These are phyloP conservation scores for Amorpha juglandis DNA, from an alignment of 2,888 invertebrate genomes.

Conservation along the genomic window DNA sequence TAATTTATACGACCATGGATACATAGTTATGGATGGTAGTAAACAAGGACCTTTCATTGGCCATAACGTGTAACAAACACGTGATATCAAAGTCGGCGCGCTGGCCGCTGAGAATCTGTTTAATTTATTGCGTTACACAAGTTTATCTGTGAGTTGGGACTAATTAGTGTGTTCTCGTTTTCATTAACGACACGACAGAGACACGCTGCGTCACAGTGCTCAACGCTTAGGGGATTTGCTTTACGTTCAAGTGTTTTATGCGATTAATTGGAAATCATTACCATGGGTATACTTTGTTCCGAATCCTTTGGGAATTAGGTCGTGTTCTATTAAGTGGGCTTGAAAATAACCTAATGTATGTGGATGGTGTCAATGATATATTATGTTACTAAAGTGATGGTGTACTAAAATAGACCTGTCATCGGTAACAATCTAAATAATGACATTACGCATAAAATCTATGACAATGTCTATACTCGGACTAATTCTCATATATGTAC, in stretches of 20 bases:
- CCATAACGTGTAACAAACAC: constrained; percentile 24
- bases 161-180: constrained; percentile 39
- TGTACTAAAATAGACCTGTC: not conserved
- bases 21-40: constrained; percentile 28
- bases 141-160: constrained; percentile 37
- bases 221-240: constrained; percentile 15
- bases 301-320: not conserved
- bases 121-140: constrained; percentile 38
- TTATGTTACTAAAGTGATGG: not conserved
- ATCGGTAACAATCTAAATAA: not conserved
- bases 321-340: constrained; percentile 10
- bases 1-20: not conserved
- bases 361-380: too few relatives aligned
- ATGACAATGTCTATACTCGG: too few relatives aligned
- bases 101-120: constrained; percentile 28
- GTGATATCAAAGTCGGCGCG: constrained; percentile 34
- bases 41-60: constrained; percentile 39
- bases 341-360: too few relatives aligned
- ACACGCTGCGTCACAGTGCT: constrained; percentile 12
- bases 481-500: too few relatives aligned
- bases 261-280: constrained; percentile 18
- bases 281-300: not conserved
- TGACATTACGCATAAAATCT: not conserved
- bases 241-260: constrained; percentile 21
- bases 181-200: constrained; percentile 29